phyloP scores from a whole-genome alignment of 1,140 invertebrate species.

The Dinoponera quadriceps region DNA sequence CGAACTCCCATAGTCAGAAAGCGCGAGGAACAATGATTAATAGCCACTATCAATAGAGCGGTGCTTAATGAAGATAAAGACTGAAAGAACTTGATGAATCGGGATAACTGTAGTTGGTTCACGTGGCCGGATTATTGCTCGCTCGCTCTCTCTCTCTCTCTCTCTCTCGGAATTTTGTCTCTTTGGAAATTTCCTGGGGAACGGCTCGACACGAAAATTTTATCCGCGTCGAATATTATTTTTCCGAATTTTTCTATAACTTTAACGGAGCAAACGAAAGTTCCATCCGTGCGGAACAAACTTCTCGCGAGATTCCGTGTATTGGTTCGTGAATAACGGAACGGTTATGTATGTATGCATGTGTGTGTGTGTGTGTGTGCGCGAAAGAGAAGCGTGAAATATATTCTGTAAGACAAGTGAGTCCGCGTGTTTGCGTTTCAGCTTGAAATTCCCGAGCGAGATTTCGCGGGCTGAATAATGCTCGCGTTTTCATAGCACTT shows the following conservation, averaged over 20 bases:
- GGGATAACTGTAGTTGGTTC: too few species aligned
- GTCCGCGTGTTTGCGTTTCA: constrained; percentile 5
- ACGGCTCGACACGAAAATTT: not conserved
- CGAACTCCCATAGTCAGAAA: constrained; percentile 4
- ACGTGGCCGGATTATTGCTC: too few species aligned
- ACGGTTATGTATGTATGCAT: not conserved
- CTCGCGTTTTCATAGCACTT: not conserved
- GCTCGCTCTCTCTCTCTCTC: too few species aligned
- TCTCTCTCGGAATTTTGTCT: not conserved
- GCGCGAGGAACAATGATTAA: constrained; percentile 33
- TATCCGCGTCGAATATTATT: not conserved
- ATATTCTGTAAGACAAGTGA: not conserved
- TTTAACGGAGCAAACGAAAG: not conserved
- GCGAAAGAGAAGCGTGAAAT: not conserved
- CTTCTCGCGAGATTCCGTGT: constrained; percentile 9
- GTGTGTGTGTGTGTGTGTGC: too few species aligned
- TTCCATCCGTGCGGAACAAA: not conserved
- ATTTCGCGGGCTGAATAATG: constrained; percentile 41
- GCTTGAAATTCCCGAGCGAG: not conserved
- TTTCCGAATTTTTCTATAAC: not conserved
- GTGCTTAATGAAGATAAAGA: not conserved
- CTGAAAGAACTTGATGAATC: not conserved
- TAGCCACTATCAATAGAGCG: constrained; percentile 5
- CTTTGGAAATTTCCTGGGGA: not conserved
- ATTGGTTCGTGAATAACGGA: not conserved